Conservation (phyloP, 1,140 invertebrate species). For the Tetramorium alpestre region DNA sequence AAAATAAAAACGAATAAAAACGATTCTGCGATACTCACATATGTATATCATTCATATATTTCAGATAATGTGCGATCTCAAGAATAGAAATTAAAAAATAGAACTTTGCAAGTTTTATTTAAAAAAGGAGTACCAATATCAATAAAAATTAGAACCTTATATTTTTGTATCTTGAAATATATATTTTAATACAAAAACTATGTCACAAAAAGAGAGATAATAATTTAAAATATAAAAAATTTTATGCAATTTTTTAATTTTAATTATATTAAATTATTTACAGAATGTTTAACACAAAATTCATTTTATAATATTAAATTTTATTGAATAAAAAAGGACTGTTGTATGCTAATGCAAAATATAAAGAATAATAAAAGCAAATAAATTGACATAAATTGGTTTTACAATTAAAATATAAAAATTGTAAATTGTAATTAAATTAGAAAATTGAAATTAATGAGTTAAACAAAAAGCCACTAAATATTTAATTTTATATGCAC, state of each 20-base stretch:
- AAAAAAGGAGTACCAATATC: not conserved
- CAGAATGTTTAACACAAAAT: not conserved
- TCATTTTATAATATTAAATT: not conserved
- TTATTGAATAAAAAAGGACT: too few relatives aligned
- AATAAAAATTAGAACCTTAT: not conserved
- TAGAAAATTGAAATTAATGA: too few relatives aligned
- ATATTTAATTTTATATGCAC: not conserved
- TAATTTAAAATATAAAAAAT: not conserved
- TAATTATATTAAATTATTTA: not conserved
- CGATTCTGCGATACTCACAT: not conserved
- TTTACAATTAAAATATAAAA: too few relatives aligned
- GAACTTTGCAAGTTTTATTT: not conserved
- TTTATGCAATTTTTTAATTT: not conserved
- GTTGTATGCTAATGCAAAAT: too few relatives aligned
- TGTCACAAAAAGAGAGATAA: not conserved
- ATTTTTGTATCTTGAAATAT: not conserved
- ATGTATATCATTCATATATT: not conserved
- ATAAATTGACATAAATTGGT: too few relatives aligned
- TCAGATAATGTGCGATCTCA: not conserved
- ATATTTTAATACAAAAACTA: not conserved
- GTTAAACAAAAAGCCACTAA: not conserved
- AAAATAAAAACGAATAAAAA: constrained; percentile 33
- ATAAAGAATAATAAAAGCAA: too few relatives aligned
- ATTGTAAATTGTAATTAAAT: too few relatives aligned
- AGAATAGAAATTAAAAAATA: not conserved